Percentiles rank a stretch among this genome's conserved stretches.
phyloP scores from a whole-genome alignment of 2,113 vertebrate species.

The Trogon melanurus region DNA sequence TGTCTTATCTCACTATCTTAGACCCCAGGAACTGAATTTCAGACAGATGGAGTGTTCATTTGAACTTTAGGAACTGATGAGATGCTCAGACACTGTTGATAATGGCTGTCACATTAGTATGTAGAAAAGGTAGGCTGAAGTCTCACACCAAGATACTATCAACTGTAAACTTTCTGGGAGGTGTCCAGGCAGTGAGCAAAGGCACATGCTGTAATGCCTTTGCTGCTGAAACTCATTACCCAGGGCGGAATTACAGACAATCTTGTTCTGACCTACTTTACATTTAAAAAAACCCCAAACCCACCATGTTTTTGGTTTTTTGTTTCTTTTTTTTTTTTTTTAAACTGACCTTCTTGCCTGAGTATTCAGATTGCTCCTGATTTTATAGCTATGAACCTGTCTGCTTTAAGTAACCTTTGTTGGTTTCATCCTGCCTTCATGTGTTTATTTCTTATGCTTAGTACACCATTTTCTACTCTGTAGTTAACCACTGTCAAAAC shows the following conservation, averaged over 20 bases:
- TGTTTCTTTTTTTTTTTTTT: neutral
- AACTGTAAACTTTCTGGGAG: neutral
- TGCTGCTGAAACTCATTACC: neutral
- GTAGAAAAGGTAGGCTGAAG: neutral
- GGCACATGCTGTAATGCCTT: neutral
- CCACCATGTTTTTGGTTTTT: too few species aligned
- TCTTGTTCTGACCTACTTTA: neutral
- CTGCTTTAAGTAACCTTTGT: neutral
- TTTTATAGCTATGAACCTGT: neutral
- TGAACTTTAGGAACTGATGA: neutral
- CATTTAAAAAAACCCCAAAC: too few species aligned
- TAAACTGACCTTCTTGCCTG: neutral
- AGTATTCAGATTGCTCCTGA: neutral
- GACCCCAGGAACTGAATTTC: neutral
- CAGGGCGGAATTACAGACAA: neutral
- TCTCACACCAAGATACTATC: neutral
- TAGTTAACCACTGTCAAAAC: constrained; percentile 37
- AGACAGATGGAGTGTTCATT: neutral
- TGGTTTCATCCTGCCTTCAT: neutral
- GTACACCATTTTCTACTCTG: neutral
- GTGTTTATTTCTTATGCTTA: neutral
- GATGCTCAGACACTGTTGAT: neutral
- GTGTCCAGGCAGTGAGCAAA: neutral
- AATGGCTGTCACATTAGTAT: neutral
- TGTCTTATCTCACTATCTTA: neutral